Conservation (phyloP, 2,888 invertebrate species). For the Oithona nana region DNA sequence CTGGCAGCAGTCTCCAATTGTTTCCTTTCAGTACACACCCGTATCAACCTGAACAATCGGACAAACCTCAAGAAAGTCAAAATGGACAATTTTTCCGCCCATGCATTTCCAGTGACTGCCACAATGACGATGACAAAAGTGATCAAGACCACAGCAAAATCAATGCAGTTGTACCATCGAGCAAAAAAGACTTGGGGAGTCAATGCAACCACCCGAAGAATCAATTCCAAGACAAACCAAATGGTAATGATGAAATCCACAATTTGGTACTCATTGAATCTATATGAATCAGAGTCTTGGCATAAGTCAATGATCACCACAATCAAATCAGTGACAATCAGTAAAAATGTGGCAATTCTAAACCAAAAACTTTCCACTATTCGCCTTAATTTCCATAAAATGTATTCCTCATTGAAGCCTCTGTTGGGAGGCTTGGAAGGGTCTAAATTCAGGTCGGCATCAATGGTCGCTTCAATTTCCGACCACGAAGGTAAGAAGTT, state of each 20-base stretch:
- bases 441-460: conserved; percentile 5
- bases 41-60: conserved; percentile 27
- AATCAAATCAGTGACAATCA: conserved; percentile 21
- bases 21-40: conserved; percentile 28
- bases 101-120: conserved; percentile 24
- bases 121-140: conserved; percentile 30
- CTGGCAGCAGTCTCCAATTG: conserved; percentile 28
- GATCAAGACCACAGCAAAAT: conserved; percentile 29
- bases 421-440: conserved; percentile 12
- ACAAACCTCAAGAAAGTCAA: conserved; percentile 26
- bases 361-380: conserved; percentile 21
- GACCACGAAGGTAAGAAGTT: conserved; percentile 9
- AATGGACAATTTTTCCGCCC: conserved; percentile 21
- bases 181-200: conserved; percentile 26
- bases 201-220: conserved; percentile 27
- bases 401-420: conserved; percentile 17
- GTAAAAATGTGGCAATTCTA: conserved; percentile 20
- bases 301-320: conserved; percentile 21
- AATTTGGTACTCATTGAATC: neutral
- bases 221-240: conserved; percentile 30
- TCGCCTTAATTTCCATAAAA: conserved; percentile 20
- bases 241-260: conserved; percentile 28
- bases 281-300: neutral
- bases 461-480: conserved; percentile 10
- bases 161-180: conserved; percentile 29